Evolutionary conservation across 2,113 vertebrate species (phyloP), one percentile per base, ranked within the genome.

Genomic region (Hemichromis elongatus): DNA sequence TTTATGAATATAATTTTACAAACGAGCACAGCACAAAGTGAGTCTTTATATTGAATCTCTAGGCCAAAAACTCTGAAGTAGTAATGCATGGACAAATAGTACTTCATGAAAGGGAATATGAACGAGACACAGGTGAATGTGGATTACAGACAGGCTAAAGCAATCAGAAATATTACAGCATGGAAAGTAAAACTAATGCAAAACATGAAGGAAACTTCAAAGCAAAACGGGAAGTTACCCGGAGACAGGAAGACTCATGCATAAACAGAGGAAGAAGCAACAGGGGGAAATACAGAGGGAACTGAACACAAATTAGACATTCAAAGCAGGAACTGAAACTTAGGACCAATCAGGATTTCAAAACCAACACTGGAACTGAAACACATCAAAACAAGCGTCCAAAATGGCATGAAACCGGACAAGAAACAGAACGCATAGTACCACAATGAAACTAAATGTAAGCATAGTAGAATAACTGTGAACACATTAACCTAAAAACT

Each of bases 61-160:
- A 37, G 9, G 35, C 9, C 35, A 9, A 9, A 37, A 37, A 33
- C 4, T 33, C 5, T 1, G 30, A 33, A 6, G 30, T 33, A 33
- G 30, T 33, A 33, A 33, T 33, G 30, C 30, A 33, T 33, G 30
- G 30, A 33, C 30, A 33, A 33, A 37, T 30, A 30, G 40, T 4
- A 12, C 10, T 42, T 13, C 40, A 13, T 42, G 12, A 42, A 42
- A 42, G 10, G 40, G 40, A 42, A 11, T 11, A 13, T 13, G 40
- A 42, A 30, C n/a, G n/a, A 61, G 1, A 33, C 0, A 35, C 5
- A 7, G 57, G 2, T 3, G 30, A 35, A n/a, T n/a, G n/a, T n/a
- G n/a, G n/a, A n/a, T n/a, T n/a, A n/a, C n/a, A n/a, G n/a, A n/a
- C n/a, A n/a, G n/a, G n/a, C n/a, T n/a, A n/a, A 35, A 61, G 35